Conservation (phyloP, 2,797 vertebrate genomes). For the Rhynchotus rufescens region DNA sequence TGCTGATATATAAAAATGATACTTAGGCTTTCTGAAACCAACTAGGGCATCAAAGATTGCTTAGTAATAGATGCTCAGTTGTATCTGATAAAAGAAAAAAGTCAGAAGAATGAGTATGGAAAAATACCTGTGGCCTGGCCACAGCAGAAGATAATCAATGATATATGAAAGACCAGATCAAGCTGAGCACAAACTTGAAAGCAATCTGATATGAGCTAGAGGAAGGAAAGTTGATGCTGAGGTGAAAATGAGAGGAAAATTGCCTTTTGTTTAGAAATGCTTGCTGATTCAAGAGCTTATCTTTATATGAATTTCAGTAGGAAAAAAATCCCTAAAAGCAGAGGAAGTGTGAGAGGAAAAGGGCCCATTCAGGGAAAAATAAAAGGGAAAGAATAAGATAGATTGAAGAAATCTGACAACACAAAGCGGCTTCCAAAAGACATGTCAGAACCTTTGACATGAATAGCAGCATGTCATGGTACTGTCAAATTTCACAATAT, state of each 20-base stretch:
- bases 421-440: not conserved
- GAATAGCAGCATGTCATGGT: not conserved
- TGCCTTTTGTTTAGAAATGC: not conserved
- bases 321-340: not conserved
- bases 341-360: not conserved
- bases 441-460: not conserved
- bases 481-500: not conserved
- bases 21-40: constrained; percentile 16
- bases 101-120: not conserved
- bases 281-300: not conserved
- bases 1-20: constrained; percentile 8
- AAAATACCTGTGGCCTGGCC: not conserved
- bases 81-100: not conserved
- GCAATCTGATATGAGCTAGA: not conserved
- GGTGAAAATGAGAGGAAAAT: constrained; percentile 18
- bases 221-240: not conserved
- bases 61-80: not conserved
- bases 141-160: not conserved
- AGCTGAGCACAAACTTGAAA: constrained; percentile 8
- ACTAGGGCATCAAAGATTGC: not conserved
- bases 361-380: not conserved
- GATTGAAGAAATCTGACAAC: constrained; percentile 11
- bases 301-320: not conserved
- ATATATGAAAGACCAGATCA: not conserved
- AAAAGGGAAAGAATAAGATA: not conserved